Conservation (phyloP, 2,888 invertebrate genomes). For the Bugulina stolonifera region DNA sequence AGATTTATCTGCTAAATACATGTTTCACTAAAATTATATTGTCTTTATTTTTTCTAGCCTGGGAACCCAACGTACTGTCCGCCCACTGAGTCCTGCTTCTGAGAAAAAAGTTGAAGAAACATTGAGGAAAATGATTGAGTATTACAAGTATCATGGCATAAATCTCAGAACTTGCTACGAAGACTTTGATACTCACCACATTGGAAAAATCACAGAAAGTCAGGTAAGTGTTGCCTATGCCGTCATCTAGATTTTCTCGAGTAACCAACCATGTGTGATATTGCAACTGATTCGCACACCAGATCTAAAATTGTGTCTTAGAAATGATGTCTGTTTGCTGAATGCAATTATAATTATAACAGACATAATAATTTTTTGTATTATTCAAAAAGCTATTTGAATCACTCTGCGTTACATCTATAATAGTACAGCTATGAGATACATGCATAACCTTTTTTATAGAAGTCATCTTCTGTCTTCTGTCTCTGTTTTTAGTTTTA, state of each 20-base stretch:
- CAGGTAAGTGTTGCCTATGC: slow-evolving; percentile 45
- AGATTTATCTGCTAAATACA: background rate
- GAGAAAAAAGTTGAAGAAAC: slow-evolving; percentile 40
- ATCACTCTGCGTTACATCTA: no score
- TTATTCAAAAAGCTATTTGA: no score
- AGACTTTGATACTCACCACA: slow-evolving; percentile 52
- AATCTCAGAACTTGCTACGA: slow-evolving; percentile 48
- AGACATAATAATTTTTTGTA: no score
- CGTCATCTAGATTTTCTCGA: no score
- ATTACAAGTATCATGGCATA: slow-evolving; percentile 48
- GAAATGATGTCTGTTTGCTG: no score
- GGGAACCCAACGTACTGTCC: slow-evolving; percentile 43
- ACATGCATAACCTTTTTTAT: background rate
- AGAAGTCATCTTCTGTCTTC: background rate
- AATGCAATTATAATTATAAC: no score
- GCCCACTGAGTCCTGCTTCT: slow-evolving; percentile 39
- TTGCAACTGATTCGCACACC: no score
- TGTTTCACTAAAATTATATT: background rate
- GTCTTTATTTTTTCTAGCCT: slow-evolving; percentile 34
- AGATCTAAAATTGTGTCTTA: no score
- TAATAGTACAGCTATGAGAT: no score
- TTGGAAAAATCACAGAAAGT: slow-evolving; percentile 50
- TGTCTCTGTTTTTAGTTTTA: slow-evolving; percentile 43
- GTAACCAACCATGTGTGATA: no score
- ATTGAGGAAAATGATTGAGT: slow-evolving; percentile 41